These are phyloP conservation scores for Heliconius sara DNA, from an alignment of 2,888 invertebrate genomes.

Conservation along the genomic window DNA sequence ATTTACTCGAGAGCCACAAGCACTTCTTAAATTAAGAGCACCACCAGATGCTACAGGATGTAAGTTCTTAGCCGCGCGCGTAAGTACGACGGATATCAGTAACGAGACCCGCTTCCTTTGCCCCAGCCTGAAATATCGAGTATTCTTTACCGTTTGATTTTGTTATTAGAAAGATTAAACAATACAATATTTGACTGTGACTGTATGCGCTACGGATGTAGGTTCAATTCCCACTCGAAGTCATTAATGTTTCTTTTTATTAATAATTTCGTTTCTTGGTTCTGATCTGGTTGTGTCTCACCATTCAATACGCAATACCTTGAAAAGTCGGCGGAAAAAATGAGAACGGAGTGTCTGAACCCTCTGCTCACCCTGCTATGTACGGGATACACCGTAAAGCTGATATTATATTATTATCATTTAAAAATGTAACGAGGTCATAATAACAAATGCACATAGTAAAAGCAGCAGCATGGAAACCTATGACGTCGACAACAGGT, in stretches of 20 bases:
- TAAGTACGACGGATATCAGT: constrained; percentile 38
- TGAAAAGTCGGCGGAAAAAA: no score
- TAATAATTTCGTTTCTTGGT: no score
- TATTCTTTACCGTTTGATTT: constrained; percentile 35
- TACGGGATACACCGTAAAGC: no score
- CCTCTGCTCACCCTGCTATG: no score
- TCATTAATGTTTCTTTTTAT: no score
- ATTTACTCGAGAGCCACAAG: constrained; percentile 17
- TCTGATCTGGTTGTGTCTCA: no score
- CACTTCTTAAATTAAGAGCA: constrained; percentile 37
- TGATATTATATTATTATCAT: neutral
- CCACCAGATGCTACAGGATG: constrained; percentile 43
- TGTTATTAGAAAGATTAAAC: constrained; percentile 6
- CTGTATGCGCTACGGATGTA: no score
- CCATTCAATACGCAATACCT: neutral
- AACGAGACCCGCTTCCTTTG: constrained; percentile 39
- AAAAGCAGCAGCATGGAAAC: constrained; percentile 22
- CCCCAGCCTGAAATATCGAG: constrained; percentile 32
- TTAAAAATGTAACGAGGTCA: constrained; percentile 8
- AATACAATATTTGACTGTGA: no score
- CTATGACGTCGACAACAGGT: constrained; percentile 33
- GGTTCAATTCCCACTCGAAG: no score
- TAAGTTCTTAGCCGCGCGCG: constrained; percentile 46
- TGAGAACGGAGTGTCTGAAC: no score
- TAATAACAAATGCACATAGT: constrained; percentile 17